Base-by-base conservation (phyloP, 2,113 vertebrate species). In the Blennius ocellaris region DNA sequence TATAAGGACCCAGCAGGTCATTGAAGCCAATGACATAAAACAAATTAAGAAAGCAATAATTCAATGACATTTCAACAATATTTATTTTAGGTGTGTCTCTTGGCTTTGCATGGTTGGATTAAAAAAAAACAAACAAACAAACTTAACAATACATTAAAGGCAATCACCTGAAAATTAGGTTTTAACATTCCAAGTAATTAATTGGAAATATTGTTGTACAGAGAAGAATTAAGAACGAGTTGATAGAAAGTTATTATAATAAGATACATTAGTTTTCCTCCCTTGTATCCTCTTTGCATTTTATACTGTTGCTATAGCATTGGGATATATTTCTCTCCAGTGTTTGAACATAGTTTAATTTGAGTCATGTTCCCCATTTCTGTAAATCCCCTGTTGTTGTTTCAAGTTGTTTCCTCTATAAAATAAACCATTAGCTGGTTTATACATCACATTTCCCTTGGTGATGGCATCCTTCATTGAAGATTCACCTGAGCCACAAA, bases 351-450 rank as follows among this genome's bases (percentile, higher is more conserved):
- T 16, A 16, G 6, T 40, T 72, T n/a, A 6, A 37, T n/a, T 60
- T 57, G 39, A 14, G 8, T 45, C 57, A 14, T 69, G 7, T 39
- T 49, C 16, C 15, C 30, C 30, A 15, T 53, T 54, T 54, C 17
- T 56, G 2, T 38, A 8, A n/a, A 15, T 45, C 12, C n/a, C 14
- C 36, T 17, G 11, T 45, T 67, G 41, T 68, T 70, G 41, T 68
- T 60, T 73, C 9, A n/a, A 45, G 14, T 54, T 45, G 44, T 65
- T 43, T 51, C 41, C 45, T 70, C 56, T 43, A 39, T 55, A 51
- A 69, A 45, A 81, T 80, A 30, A 30, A 60, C 52, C 79, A 67
- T 71, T 53, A 67, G 61, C 61, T 71, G 61, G 76, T 87, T 41
- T 72, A 5, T 71, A 43, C 53, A 69, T 65, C 54, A 15, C n/a